Percentiles rank a stretch among this genome's conserved stretches.
Evolutionary conservation across 1,140 invertebrate species (phyloP).

Genomic region (Drosophila triauraria): DNA sequence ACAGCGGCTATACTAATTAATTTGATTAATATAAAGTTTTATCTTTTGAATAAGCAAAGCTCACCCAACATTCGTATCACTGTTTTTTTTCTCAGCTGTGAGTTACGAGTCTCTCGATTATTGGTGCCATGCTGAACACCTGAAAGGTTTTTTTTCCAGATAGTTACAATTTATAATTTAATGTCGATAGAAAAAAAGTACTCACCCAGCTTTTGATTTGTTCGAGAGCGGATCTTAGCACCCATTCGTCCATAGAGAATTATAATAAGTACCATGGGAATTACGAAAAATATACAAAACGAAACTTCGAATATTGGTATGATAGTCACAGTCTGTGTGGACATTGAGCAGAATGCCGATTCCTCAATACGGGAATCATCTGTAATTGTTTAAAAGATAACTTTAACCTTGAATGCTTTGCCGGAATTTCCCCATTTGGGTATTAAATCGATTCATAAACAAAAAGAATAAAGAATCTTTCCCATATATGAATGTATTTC

Average conservation of each 20-base stretch:
- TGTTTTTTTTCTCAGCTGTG: conserved; percentile 89
- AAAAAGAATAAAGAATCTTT: too few species aligned
- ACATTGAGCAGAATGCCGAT: conserved; percentile 92
- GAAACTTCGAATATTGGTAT: conserved; percentile 92
- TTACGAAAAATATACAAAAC: conserved; percentile 92
- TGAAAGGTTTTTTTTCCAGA: conserved; percentile 13
- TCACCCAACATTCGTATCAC: conserved; percentile 94
- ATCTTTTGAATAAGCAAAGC: conserved; percentile 25
- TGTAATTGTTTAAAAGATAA: not conserved
- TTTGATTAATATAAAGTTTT: not conserved
- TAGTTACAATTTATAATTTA: not conserved
- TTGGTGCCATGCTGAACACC: conserved; percentile 87
- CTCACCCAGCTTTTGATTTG: conserved; percentile 85
- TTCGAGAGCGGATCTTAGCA: conserved; percentile 88
- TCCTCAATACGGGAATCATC: conserved; percentile 86
- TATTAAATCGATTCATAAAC: too few species aligned
- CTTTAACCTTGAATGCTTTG: not conserved
- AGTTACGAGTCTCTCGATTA: conserved; percentile 88
- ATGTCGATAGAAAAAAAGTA: not conserved
- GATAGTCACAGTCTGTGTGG: conserved; percentile 86
- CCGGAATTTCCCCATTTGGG: not conserved
- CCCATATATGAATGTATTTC: not conserved
- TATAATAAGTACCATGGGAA: conserved; percentile 92
- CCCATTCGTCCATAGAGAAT: conserved; percentile 92
- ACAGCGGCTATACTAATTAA: conserved; percentile 92